Percentiles rank a stretch among this genome's conserved stretches.
phyloP scores from a whole-genome alignment of 1,140 invertebrate species.

The Drosophila lowei region DNA sequence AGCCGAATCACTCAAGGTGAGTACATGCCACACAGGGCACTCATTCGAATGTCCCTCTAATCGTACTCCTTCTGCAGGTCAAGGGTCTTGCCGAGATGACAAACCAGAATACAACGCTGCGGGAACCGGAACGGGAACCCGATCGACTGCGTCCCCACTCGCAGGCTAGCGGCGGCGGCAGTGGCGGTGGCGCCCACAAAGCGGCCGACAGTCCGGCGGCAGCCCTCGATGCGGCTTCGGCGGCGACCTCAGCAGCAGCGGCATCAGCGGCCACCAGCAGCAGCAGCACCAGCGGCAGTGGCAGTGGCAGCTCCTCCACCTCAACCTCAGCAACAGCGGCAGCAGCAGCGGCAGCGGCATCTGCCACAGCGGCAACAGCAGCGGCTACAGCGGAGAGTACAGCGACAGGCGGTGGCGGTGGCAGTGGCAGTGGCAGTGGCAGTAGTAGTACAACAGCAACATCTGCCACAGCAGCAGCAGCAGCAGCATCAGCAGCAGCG shows the following conservation, averaged over 20 bases:
- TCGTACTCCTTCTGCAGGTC: constrained; percentile 83
- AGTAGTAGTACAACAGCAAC: constrained; percentile 27
- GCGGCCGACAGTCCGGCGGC: constrained; percentile 57
- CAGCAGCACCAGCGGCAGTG: constrained; percentile 28
- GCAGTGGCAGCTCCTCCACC: constrained; percentile 39
- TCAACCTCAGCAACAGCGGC: constrained; percentile 39
- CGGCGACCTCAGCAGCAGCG: constrained; percentile 33
- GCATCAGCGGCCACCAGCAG: constrained; percentile 42
- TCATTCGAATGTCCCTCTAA: not conserved
- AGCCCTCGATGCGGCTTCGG: constrained; percentile 46
- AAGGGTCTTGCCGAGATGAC: constrained; percentile 96
- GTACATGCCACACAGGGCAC: not conserved
- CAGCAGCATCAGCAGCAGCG: constrained; percentile 9
- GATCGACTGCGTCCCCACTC: constrained; percentile 80
- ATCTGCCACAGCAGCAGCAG: constrained; percentile 40
- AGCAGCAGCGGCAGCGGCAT: constrained; percentile 24
- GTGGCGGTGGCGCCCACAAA: constrained; percentile 53
- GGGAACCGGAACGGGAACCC: constrained; percentile 82
- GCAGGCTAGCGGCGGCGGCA: constrained; percentile 65
- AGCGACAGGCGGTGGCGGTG: constrained; percentile 15
- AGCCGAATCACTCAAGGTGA: constrained; percentile 94
- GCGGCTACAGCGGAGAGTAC: constrained; percentile 27
- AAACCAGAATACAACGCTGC: constrained; percentile 87
- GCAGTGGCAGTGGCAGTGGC: constrained; percentile 20
- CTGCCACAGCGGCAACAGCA: constrained; percentile 27